Conservation (phyloP, 2,113 vertebrate species). For the Bufo gargarizans region DNA sequence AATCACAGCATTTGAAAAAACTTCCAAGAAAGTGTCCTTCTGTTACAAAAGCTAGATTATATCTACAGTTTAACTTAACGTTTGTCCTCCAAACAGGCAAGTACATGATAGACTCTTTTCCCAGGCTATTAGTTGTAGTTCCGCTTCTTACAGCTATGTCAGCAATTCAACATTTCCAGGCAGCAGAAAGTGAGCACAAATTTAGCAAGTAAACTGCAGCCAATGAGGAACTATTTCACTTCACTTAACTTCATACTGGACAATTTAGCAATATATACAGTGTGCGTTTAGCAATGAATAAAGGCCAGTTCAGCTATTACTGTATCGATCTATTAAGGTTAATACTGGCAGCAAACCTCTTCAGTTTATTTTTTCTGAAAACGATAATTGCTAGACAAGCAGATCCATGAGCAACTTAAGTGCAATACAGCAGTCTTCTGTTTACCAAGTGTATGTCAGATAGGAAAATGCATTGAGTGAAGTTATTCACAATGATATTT, state of each 20-base stretch:
- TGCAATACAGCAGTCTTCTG: neutral
- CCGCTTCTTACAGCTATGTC: neutral
- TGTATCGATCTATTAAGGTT: constrained; percentile 5
- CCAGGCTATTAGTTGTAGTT: neutral
- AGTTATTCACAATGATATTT: neutral
- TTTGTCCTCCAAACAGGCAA: neutral
- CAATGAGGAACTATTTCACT: neutral
- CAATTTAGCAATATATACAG: constrained; percentile 10
- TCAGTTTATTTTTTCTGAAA: neutral
- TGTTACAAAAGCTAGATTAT: neutral
- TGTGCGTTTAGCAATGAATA: neutral
- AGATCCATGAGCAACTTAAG: neutral
- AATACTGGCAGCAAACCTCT: neutral
- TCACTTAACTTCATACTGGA: neutral
- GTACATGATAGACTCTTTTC: constrained; percentile 7
- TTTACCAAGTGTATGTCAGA: neutral
- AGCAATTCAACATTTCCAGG: constrained; percentile 8
- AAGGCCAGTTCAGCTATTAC: neutral
- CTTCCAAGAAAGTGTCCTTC: neutral
- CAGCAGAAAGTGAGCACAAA: neutral
- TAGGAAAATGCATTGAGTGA: neutral
- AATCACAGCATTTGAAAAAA: neutral
- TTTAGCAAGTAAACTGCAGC: neutral
- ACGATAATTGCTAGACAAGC: neutral
- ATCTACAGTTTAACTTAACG: neutral